Evolutionary conservation across 2,797 vertebrate species (phyloP), one percentile per base, ranked within the genome.

Genomic region (Siniperca obscura): DNA sequence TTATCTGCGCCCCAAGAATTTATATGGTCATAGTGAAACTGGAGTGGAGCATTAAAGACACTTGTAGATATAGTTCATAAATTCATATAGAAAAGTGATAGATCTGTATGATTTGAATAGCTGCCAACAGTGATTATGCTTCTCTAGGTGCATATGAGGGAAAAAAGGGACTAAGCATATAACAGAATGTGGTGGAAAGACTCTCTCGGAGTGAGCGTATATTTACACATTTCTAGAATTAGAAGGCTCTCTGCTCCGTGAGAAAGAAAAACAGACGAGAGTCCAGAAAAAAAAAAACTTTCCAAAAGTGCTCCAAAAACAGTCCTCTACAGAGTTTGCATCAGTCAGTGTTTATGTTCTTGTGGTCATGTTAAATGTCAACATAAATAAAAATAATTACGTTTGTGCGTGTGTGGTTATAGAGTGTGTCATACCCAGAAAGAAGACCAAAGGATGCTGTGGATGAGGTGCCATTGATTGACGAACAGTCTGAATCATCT

Each of bases 401-500:
- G 42, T 30, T 27, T 42, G 52, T 21, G 40, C 4, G 56, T 67
- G 42, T 60, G 62, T 36, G 38, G 5, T 25, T 25, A 34, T 1
- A 19, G 10, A 19, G 34, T 12, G 52, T 17, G 30, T 82, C 89
- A 95, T 92, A 97, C 97, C 94, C 91, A 87, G 95, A 95, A 40
- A 92, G 92, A 13, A 87, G 60, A 16, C 89, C 68, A 22, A 94
- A 70, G 0, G 96, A 96, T 9, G 91, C 76, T 1, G 90, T 88
- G 42, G 93, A 95, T 1, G 94, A 95, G 52, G 89, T 25, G 14
- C 88, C 90, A 34, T 69, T 87, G 73, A 92, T 79, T 0, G 93
- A 96, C 0, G 94, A 96, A 70, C 90, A 94, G 82, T 96, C 96
- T 0, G 95, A 96, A 71, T 94, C 95, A 87, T 94, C 96, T 96